phyloP scores from a whole-genome alignment of 64 coral and sea anemone species.

The Orbicella faveolata region DNA sequence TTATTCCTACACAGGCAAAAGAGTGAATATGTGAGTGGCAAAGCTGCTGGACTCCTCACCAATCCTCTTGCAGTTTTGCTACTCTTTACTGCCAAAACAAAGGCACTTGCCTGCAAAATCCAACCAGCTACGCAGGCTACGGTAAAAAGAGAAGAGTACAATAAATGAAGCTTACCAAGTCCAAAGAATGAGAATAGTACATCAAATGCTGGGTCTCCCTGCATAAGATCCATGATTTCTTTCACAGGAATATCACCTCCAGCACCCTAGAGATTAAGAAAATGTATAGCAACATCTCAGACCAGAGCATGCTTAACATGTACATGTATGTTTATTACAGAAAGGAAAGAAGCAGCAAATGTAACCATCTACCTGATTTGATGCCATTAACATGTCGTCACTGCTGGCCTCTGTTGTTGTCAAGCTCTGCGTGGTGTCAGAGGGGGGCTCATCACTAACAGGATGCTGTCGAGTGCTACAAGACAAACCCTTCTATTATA shows the following conservation, averaged over 20 bases:
- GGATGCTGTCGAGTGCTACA: conserved; percentile 9
- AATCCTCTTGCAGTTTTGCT: too few relatives aligned
- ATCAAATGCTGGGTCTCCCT: conserved; percentile 85
- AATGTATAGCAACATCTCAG: background rate
- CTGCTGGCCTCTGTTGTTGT: conserved; percentile 38
- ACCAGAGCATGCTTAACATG: background rate
- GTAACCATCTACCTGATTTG: conserved; percentile 4
- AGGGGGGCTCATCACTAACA: background rate
- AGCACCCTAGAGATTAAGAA: background rate
- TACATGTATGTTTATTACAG: background rate
- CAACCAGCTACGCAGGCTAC: background rate
- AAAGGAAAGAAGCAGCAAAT: background rate
- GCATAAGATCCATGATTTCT: conserved; percentile 73
- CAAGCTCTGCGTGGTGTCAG: background rate
- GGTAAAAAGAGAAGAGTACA: background rate
- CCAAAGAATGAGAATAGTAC: conserved; percentile 66
- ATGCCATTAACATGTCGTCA: background rate
- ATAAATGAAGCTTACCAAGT: conserved; percentile 31
- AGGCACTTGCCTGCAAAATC: too few relatives aligned
- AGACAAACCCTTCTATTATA: background rate
- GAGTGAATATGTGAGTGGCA: too few relatives aligned
- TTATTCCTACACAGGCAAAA: too few relatives aligned
- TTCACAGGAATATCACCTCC: conserved; percentile 69
- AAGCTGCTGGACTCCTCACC: too few relatives aligned
- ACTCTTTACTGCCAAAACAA: too few relatives aligned